Conservation (phyloP, 2,113 vertebrate species). For the Lonchura striata region DNA sequence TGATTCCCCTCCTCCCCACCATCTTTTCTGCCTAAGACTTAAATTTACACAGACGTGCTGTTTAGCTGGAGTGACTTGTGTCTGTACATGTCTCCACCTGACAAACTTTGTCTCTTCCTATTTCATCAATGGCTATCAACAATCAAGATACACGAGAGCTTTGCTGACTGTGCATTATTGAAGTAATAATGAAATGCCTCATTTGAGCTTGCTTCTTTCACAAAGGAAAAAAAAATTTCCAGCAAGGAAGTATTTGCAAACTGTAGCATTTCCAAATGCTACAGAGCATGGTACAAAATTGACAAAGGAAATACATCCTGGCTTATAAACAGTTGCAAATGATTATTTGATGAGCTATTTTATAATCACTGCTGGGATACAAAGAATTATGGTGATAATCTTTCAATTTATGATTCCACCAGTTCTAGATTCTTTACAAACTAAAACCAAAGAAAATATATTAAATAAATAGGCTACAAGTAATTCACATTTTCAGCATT, state of each 20-base stretch:
- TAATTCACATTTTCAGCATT: background rate
- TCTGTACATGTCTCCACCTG: background rate
- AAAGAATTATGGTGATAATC: background rate
- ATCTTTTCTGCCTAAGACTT: background rate
- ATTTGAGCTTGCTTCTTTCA: background rate
- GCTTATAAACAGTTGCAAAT: background rate
- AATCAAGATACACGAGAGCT: background rate
- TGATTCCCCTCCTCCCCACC: background rate
- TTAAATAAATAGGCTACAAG: background rate
- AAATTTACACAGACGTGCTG: background rate
- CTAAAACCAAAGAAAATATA: background rate
- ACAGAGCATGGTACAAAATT: background rate
- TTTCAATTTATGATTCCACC: background rate
- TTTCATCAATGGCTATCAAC: background rate
- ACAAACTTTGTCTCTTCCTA: constrained; percentile 1
- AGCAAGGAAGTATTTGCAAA: background rate
- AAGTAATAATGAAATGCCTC: background rate
- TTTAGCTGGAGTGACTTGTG: background rate
- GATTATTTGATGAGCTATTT: background rate
- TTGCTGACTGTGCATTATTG: background rate
- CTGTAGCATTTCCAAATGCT: background rate
- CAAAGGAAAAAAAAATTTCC: background rate
- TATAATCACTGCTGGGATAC: background rate
- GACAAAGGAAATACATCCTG: background rate
- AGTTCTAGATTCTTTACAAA: background rate